Evolutionary conservation across 1,140 invertebrate species (phyloP).

Genomic region (Drosophila tani): DNA sequence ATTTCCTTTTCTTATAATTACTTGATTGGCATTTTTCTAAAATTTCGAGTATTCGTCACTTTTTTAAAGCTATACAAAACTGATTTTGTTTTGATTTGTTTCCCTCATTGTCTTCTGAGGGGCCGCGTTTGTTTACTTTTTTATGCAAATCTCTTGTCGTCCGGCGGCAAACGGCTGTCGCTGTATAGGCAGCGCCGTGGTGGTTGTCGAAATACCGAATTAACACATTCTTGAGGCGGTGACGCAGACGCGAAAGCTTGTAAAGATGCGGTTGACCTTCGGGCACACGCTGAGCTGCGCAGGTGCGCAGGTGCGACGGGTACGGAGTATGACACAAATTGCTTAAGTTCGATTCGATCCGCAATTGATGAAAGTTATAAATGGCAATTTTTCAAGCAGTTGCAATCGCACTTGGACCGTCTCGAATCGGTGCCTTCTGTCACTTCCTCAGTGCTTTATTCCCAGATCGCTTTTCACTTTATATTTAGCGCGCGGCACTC

Average conservation of each 20-base stretch:
- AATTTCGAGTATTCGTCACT: conserved; percentile 6
- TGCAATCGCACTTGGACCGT: conserved; percentile 33
- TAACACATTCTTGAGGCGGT: conserved; percentile 73
- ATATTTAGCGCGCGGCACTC: conserved; percentile 18
- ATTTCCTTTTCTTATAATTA: not conserved
- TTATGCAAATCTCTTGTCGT: conserved; percentile 63
- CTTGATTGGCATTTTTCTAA: not conserved
- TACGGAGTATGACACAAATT: conserved; percentile 14
- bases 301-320: conserved; percentile 6
- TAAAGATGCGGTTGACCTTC: conserved; percentile 77
- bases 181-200: conserved; percentile 10
- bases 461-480: conserved; percentile 15
- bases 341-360: conserved; percentile 55
- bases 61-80: not conserved
- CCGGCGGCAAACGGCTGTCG: conserved; percentile 21
- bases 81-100: conserved; percentile 14
- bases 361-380: conserved; percentile 48
- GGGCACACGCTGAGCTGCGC: conserved; percentile 16
- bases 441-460: conserved; percentile 13
- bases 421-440: conserved; percentile 38
- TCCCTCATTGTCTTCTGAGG: conserved; percentile 11
- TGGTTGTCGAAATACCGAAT: conserved; percentile 58
- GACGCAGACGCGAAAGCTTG: conserved; percentile 65
- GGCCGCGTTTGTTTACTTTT: conserved; percentile 60
- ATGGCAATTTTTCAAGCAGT: conserved; percentile 8